Conservation (phyloP, 2,113 vertebrate genomes). For the Catharus minimus region DNA sequence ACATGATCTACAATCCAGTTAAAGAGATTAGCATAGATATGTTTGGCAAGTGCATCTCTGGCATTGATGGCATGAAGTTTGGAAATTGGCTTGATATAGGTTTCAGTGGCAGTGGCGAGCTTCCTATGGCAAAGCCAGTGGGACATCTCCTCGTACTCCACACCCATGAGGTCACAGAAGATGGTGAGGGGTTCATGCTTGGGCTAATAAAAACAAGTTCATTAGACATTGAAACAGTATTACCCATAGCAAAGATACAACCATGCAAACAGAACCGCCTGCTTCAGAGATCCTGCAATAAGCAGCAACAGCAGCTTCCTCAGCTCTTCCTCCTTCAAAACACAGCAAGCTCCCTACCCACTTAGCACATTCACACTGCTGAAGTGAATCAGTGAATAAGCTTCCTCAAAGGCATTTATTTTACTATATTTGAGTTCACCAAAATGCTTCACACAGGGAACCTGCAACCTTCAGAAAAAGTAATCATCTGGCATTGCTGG, state of each 20-base stretch:
- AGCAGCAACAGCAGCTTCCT: not conserved
- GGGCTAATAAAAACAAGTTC: slow-evolving; percentile 72
- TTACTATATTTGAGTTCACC: not conserved
- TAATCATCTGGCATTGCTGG: not conserved
- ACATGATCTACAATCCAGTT: slow-evolving; percentile 97
- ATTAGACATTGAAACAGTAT: not conserved
- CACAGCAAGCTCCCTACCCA: not conserved
- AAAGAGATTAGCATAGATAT: slow-evolving; percentile 97
- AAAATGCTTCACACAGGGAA: not conserved
- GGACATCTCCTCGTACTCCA: slow-evolving; percentile 94
- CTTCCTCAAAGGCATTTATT: not conserved
- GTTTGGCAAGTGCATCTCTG: slow-evolving; percentile 94
- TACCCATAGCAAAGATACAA: not conserved
- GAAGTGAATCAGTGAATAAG: not conserved
- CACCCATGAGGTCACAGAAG: slow-evolving; percentile 94
- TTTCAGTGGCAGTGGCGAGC: slow-evolving; percentile 91
- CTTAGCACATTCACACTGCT: not conserved
- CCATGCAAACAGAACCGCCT: not conserved
- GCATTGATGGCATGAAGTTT: slow-evolving; percentile 93
- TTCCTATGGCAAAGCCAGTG: slow-evolving; percentile 98
- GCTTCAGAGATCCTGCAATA: not conserved
- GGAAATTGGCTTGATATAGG: slow-evolving; percentile 93
- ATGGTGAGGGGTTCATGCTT: slow-evolving; percentile 87
- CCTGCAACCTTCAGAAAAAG: not conserved
- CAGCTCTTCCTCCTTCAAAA: not conserved